These are phyloP conservation scores for Nephrotoma flavescens DNA, from an alignment of 2,888 invertebrate genomes.

Conservation along the genomic window DNA sequence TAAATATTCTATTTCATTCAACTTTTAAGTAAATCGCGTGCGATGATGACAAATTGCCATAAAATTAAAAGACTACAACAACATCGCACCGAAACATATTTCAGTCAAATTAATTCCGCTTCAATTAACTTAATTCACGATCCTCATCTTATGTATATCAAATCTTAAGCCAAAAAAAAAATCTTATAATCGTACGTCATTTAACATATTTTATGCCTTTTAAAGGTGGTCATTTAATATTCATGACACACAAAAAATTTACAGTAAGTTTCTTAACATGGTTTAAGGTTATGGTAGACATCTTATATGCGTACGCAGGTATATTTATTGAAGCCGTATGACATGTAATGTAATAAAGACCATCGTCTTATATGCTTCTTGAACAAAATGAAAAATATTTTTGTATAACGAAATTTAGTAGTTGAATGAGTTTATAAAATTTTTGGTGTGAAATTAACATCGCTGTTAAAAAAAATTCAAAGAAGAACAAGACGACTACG, in stretches of 20 bases:
- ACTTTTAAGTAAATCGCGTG: background rate
- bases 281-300: background rate
- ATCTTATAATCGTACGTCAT: background rate
- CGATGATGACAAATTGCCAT: background rate
- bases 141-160: background rate
- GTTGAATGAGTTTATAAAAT: background rate
- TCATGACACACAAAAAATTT: background rate
- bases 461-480: background rate
- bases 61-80: background rate
- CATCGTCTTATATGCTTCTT: background rate
- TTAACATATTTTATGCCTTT: slow-evolving; percentile 1
- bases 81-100: background rate
- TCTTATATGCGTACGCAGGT: background rate
- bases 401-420: background rate
- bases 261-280: background rate
- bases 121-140: background rate
- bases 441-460: background rate
- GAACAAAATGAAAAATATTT: background rate
- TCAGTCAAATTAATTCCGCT: background rate
- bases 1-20: background rate
- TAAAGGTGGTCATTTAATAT: background rate
- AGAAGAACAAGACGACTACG: background rate
- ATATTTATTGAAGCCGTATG: background rate
- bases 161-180: background rate
- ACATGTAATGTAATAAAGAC: background rate